A percentile compares a stretch with the other conserved stretches of the same genome.
phyloP scores from a whole-genome alignment of 2,113 vertebrate genomes.

The Scomber scombrus region DNA sequence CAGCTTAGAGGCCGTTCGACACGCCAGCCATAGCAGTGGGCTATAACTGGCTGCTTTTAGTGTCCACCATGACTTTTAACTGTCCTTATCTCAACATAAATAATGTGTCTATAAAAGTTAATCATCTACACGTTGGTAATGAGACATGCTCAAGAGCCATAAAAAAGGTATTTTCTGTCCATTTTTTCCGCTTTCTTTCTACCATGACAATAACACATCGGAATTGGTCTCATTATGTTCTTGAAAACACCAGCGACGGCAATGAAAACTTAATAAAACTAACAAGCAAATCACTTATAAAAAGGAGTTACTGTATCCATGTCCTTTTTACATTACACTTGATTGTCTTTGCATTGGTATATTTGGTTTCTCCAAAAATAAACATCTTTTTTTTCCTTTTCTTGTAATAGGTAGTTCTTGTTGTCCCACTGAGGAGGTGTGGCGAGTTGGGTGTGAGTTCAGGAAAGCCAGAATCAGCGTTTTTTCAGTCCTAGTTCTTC shows the following conservation, averaged over 20 bases:
- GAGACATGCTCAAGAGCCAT: constrained; percentile 70
- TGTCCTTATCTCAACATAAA: constrained; percentile 87
- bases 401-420: constrained; percentile 64
- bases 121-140: constrained; percentile 80
- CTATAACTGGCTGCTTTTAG: constrained; percentile 54
- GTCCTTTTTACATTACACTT: constrained; percentile 30
- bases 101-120: constrained; percentile 84
- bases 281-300: constrained; percentile 13
- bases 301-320: not conserved
- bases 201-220: constrained; percentile 24
- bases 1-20: not conserved
- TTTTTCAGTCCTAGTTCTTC: not conserved
- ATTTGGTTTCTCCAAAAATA: constrained; percentile 40
- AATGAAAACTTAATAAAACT: constrained; percentile 1
- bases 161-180: constrained; percentile 65
- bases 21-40: constrained; percentile 33
- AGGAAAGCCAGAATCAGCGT: not conserved
- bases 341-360: constrained; percentile 48
- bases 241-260: constrained; percentile 1
- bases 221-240: not conserved
- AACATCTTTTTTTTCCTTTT: constrained; percentile 14
- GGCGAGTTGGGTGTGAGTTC: constrained; percentile 34
- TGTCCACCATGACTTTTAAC: constrained; percentile 69
- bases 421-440: constrained; percentile 7
- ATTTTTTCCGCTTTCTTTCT: constrained; percentile 28